Base-by-base conservation (phyloP, 2,113 vertebrate species). In the Carettochelys insculpta region DNA sequence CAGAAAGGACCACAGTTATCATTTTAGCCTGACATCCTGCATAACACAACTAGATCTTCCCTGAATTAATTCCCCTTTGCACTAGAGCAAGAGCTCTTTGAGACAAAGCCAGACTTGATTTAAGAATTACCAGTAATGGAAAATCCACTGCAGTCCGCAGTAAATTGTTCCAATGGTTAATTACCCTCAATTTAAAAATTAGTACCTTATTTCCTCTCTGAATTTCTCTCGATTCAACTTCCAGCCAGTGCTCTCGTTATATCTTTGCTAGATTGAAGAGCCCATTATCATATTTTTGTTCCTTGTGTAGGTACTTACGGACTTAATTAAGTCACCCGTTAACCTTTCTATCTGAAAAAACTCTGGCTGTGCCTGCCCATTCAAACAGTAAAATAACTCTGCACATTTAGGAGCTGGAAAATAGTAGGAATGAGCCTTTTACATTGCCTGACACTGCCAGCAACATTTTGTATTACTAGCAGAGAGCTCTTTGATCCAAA, bases 381-480 rank as follows among this genome's bases (percentile, higher is more conserved):
- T 97, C 95, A 47, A 83, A 81, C 53, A 51, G 12, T 38, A 14
- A 14, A 96, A 94, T 90, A 91, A 91, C 81, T 79, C 80, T 47
- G 43, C 1, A 86, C 86, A 53, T 85, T 87, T 87, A 79, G 81
- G 19, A 52, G 29, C 78, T 85, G 73, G 13, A 53, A 43, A 91
- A 56, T 58, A 93, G 50, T 84, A 92, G 94, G 94, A n/a, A 61
- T 91, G 48, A 92, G 75, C 65, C 85, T 83, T 86, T 93, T 87
- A 86, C 76, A 95, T 79, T 71, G 77, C 34, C 81, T n/a, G 91
- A 79, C 51, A 86, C 47, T 51, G 54, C 52, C 56, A 91, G 76
- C 90, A 89, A 47, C n/a, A 86, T 43, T n/a, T 95, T 88, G 85
- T 43, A 41, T 95, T 82, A 88, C 77, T 80, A 79, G 3, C 76